Evolutionary conservation across 2,113 vertebrate species (phyloP).

Genomic region (Probosciger aterrimus): DNA sequence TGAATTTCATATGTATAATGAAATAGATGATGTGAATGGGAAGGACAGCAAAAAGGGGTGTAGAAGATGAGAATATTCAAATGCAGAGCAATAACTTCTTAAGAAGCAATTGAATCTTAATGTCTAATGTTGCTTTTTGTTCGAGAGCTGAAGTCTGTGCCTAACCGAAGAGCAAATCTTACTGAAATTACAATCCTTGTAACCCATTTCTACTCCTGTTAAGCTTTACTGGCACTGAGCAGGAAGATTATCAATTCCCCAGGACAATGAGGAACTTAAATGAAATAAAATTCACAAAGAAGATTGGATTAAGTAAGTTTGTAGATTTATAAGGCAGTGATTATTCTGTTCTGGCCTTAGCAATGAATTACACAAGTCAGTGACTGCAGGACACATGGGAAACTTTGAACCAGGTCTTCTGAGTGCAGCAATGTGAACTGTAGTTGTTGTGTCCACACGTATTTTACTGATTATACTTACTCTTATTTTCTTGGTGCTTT

Average conservation of each 20-base stretch:
- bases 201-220: background rate
- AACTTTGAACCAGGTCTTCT: background rate
- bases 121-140: background rate
- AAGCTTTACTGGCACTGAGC: background rate
- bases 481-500: background rate
- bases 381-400: background rate
- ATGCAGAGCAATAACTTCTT: background rate
- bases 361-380: background rate
- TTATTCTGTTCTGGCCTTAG: background rate
- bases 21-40: background rate
- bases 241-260: background rate
- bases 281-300: background rate
- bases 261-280: background rate
- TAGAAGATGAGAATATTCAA: background rate
- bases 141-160: background rate
- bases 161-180: background rate
- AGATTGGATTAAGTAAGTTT: background rate
- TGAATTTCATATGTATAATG: background rate
- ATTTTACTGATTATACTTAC: background rate
- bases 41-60: background rate
- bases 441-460: fast-evolving
- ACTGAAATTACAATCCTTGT: background rate
- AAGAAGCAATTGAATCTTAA: background rate
- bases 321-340: background rate
- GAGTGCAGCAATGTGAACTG: too few species aligned